Percentiles rank a stretch among this genome's conserved stretches.
phyloP scores from a whole-genome alignment of 1,140 invertebrate genomes.

The Ostrea denselamellosa region DNA sequence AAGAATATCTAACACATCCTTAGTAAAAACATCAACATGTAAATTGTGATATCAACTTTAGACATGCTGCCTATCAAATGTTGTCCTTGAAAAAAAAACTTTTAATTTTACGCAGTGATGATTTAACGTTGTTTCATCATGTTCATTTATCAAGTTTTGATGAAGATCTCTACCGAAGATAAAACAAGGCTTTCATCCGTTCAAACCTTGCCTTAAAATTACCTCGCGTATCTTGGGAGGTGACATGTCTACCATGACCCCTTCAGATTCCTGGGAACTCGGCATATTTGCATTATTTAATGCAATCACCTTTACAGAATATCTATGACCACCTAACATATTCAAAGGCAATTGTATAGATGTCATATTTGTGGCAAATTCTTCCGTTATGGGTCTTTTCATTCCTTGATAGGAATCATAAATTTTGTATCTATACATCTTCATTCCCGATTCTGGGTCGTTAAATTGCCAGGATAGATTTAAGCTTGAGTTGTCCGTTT shows the following conservation, averaged over 20 bases:
- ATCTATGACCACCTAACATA: constrained; percentile 51
- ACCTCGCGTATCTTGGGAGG: constrained; percentile 54
- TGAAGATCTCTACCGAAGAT: too few relatives aligned
- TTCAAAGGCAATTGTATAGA: not conserved
- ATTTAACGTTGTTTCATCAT: too few relatives aligned
- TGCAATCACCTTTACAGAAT: constrained; percentile 56
- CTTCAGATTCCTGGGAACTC: constrained; percentile 51
- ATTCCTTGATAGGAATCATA: constrained; percentile 49
- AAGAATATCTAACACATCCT: too few relatives aligned
- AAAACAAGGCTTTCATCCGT: too few relatives aligned
- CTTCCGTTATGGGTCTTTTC: constrained; percentile 2
- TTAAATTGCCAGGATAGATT: constrained; percentile 56
- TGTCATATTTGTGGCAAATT: constrained; percentile 12
- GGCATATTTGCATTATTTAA: constrained; percentile 58
- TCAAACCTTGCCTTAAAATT: not conserved
- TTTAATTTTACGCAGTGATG: too few relatives aligned
- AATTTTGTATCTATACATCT: constrained; percentile 56
- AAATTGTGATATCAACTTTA: too few relatives aligned
- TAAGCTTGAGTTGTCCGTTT: constrained; percentile 39
- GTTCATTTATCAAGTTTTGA: too few relatives aligned
- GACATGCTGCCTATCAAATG: too few relatives aligned
- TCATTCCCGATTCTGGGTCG: constrained; percentile 59
- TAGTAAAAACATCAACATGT: too few relatives aligned
- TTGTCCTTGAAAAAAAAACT: too few relatives aligned
- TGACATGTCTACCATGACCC: constrained; percentile 56